Evolutionary conservation across 2,797 vertebrate genomes (phyloP).

Genomic region (Characodon lateralis): DNA sequence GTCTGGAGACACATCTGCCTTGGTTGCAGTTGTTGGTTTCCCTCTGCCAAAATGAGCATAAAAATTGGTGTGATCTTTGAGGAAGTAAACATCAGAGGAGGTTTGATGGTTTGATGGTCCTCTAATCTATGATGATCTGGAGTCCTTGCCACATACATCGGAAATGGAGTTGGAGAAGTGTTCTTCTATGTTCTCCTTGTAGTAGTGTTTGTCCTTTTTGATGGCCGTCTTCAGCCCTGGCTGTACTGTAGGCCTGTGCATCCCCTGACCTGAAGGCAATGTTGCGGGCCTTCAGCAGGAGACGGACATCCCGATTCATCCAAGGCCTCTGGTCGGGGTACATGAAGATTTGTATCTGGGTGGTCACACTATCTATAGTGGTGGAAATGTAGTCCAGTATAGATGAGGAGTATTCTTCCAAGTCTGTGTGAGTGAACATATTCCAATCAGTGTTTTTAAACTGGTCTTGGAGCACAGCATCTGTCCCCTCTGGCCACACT

Average conservation of each 20-base stretch:
- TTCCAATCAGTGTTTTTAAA: background rate
- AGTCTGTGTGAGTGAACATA: background rate
- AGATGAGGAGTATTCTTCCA: background rate
- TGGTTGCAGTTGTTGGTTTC: background rate
- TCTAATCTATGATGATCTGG: background rate
- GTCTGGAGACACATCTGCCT: background rate
- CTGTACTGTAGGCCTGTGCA: background rate
- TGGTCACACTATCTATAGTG: background rate
- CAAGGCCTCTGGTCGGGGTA: too few species aligned
- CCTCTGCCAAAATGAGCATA: background rate
- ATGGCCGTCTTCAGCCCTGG: background rate
- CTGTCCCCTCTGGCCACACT: too few species aligned
- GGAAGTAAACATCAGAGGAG: background rate
- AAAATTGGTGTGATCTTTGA: background rate
- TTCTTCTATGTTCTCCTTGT: background rate
- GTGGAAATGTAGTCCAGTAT: background rate
- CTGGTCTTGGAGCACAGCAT: background rate
- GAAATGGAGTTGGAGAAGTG: background rate
- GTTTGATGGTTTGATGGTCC: background rate
- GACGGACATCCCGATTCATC: background rate
- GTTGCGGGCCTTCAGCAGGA: background rate
- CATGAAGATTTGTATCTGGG: too few species aligned
- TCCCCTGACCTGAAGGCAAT: background rate
- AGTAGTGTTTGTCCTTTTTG: background rate
- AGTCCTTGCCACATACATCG: conserved; percentile 1